Evolutionary conservation across 2,113 vertebrate genomes (phyloP).

Genomic region (Thamnaconus septentrionalis): DNA sequence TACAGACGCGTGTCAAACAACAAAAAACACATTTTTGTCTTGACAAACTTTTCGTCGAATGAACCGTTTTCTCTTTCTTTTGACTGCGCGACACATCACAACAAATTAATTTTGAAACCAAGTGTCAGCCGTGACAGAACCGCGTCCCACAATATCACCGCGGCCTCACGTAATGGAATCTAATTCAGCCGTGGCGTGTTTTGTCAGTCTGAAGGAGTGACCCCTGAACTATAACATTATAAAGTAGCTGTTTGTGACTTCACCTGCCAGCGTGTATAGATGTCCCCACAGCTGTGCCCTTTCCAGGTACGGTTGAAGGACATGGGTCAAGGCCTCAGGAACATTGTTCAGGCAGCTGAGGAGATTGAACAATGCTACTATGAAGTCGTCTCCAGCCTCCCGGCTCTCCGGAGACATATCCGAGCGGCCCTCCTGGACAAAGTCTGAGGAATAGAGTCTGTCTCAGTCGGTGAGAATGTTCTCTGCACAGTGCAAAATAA

Average conservation of each 20-base stretch:
- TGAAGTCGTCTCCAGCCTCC: constrained; percentile 67
- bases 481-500: constrained; percentile 16
- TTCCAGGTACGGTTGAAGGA: constrained; percentile 87
- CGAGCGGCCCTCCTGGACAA: constrained; percentile 51
- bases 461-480: constrained; percentile 6
- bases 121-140: not conserved
- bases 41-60: not conserved
- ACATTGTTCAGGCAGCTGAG: constrained; percentile 79
- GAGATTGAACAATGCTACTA: constrained; percentile 82
- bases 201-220: not conserved
- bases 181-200: not conserved
- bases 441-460: constrained; percentile 55
- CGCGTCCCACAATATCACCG: not conserved
- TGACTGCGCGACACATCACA: too few relatives aligned
- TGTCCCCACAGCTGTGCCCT: constrained; percentile 83
- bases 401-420: constrained; percentile 46
- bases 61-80: too few relatives aligned
- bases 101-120: not conserved
- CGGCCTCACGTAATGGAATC: not conserved
- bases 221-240: not conserved
- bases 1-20: not conserved
- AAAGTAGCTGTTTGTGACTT: constrained; percentile 34
- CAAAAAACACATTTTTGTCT: not conserved
- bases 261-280: constrained; percentile 87
- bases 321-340: constrained; percentile 82